Percentiles rank a stretch among this genome's conserved stretches.
Evolutionary conservation across 2,888 invertebrate species (phyloP).

Genomic region (Drosophila macrospina): DNA sequence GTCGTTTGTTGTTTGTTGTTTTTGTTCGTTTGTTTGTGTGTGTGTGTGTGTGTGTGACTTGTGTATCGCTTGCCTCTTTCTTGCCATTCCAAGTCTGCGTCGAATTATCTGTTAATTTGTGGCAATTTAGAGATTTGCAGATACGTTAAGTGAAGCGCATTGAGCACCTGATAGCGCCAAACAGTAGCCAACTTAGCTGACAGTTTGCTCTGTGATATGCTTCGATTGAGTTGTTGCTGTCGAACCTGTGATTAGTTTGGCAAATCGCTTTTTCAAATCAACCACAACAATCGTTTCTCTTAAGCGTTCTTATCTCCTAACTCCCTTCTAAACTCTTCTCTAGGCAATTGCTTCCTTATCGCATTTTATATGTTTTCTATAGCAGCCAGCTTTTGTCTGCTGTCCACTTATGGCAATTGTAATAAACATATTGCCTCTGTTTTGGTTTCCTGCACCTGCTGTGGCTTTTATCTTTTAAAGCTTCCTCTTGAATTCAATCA

Average conservation of each 20-base stretch:
- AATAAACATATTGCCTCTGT: too few relatives aligned
- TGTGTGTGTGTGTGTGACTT: background rate
- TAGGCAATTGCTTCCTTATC: too few relatives aligned
- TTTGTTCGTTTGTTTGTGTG: constrained; percentile 8
- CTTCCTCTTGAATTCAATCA: too few relatives aligned
- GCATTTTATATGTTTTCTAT: too few relatives aligned
- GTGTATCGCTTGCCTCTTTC: constrained; percentile 6
- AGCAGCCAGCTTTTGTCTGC: too few relatives aligned
- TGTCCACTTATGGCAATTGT: too few relatives aligned
- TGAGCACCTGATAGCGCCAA: constrained; percentile 67
- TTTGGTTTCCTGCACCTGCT: too few relatives aligned
- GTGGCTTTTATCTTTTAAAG: too few relatives aligned
- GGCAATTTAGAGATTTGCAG: constrained; percentile 82
- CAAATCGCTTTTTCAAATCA: background rate
- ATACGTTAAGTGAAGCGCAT: constrained; percentile 75
- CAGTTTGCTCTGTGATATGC: constrained; percentile 33
- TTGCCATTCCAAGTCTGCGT: constrained; percentile 42
- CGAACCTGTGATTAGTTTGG: background rate
- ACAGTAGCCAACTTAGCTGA: constrained; percentile 43
- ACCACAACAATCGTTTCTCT: too few relatives aligned
- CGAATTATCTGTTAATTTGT: constrained; percentile 83
- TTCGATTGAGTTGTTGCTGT: constrained; percentile 51
- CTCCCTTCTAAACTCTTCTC: too few relatives aligned
- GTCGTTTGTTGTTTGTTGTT: constrained; percentile 5
- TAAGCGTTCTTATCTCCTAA: too few relatives aligned